phyloP scores from a whole-genome alignment of 1,140 invertebrate species.

The Apocrypta bakeri region DNA sequence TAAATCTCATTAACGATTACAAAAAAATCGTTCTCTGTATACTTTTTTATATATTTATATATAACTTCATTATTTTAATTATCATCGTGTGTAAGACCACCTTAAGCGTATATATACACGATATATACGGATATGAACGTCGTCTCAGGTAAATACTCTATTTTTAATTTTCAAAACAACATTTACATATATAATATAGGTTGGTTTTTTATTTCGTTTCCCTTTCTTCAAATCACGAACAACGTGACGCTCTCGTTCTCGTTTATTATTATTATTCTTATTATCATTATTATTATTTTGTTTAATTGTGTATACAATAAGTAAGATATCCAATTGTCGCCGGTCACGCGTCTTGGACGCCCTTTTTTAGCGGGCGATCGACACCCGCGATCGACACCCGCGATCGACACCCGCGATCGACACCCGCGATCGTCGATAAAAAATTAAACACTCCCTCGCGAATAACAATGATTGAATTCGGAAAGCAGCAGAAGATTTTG shows the following conservation, averaged over 20 bases:
- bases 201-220: not conserved
- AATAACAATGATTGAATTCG: conserved; percentile 34
- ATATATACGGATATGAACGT: conserved; percentile 1
- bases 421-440: conserved; percentile 21
- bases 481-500: not conserved
- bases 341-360: conserved; percentile 21
- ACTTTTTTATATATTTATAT: not conserved
- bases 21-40: conserved; percentile 32
- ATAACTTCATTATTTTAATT: conserved; percentile 10
- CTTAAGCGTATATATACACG: conserved; percentile 3
- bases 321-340: conserved; percentile 20
- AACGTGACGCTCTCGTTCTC: no score
- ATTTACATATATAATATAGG: conserved; percentile 37
- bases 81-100: not conserved
- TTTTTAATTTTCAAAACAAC: conserved; percentile 32
- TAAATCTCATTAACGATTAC: not conserved
- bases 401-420: no score
- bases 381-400: conserved; percentile 17
- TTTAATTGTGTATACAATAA: conserved; percentile 11
- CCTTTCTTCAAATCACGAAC: not conserved
- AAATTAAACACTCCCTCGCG: conserved; percentile 36
- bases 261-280: no score
- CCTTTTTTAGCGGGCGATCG: conserved; percentile 24
- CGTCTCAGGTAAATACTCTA: conserved; percentile 10
- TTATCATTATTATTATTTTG: no score